phyloP scores from a whole-genome alignment of 1,140 invertebrate species.

The Cecropterus lyciades region DNA sequence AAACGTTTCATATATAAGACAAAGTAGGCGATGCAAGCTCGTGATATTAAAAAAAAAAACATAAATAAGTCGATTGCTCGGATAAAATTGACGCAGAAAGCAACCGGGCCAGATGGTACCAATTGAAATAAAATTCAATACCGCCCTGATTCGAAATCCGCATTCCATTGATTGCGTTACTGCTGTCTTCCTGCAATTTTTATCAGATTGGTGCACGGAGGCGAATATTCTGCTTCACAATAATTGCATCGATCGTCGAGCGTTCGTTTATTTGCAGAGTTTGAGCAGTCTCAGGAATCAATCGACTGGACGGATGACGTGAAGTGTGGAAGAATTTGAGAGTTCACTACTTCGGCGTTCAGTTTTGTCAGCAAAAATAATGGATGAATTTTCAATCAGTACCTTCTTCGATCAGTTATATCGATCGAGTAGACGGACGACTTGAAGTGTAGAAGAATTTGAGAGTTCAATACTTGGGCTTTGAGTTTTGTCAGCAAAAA shows the following conservation, averaged over 20 bases:
- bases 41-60: background rate
- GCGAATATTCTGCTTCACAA: slow-evolving; percentile 9
- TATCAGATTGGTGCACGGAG: slow-evolving; percentile 13
- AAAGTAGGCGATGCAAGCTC: background rate
- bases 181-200: slow-evolving; percentile 14
- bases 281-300: background rate
- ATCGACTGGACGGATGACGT: background rate
- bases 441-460: too few relatives aligned
- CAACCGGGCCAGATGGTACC: slow-evolving; percentile 3
- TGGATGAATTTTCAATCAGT: too few relatives aligned
- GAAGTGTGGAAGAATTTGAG: too few relatives aligned
- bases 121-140: slow-evolving; percentile 25
- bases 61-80: background rate
- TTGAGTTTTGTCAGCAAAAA: too few relatives aligned
- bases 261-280: background rate
- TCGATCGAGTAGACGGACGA: too few relatives aligned
- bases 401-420: too few relatives aligned
- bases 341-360: too few relatives aligned
- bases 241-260: slow-evolving; percentile 15
- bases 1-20: too few relatives aligned
- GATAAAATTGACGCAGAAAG: slow-evolving; percentile 4
- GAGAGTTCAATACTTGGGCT: too few relatives aligned
- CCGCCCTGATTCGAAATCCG: slow-evolving; percentile 12
- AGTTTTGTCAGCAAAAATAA: too few relatives aligned
- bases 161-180: slow-evolving; percentile 3